Base-by-base conservation (phyloP, 2,888 invertebrate species). In the Amorpha juglandis region DNA sequence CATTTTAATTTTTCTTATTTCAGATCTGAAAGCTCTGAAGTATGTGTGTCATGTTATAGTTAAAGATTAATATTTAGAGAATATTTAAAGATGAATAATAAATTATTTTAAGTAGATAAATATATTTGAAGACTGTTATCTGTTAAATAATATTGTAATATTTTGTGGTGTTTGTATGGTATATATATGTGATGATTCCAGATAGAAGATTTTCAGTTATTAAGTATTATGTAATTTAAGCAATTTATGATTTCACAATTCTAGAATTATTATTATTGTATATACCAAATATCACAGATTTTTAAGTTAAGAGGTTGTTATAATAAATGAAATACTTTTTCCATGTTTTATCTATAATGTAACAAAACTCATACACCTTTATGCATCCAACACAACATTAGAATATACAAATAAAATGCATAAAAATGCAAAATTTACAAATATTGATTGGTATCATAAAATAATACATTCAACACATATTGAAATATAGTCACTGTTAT, bases 1-100 rank as follows among this genome's bases (percentile, higher is more conserved):
- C 21, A 42, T 63, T 66, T 65, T 4, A 45, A 45, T 38, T 72
- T n/a, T 16, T 75, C 76, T 71, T 68, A 64, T 90, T 91, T 65
- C 87, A 92, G 92, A 62, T 86, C 76, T 38, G 90, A 91, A 64
- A 86, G 83, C 12, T 68, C 78, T 1, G 86, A 87, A 72, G 78
- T 90, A 27, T 92, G 92, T 71, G 81, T 91, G 0, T 92, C 92
- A n/a, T 92, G 92, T 75, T 92, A 87, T 71, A 74, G 78, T 71
- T 89, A 82, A 71, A 53, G 12, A 42, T n/a, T 21, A 51, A 21
- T 14, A 9, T 38, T 38, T 6, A n/a, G n/a, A n/a, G n/a, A n/a
- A n/a, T n/a, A n/a, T n/a, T n/a, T n/a, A n/a, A n/a, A n/a, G n/a
- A n/a, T n/a, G n/a, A n/a, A n/a, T n/a, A 9, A 9, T 9, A 45